phyloP scores from a whole-genome alignment of 2,113 vertebrate genomes.

The rat (Rattus norvegicus) region GRCr8 NC_086032.1:71816501-71817000 shows the following conservation, averaged over 20 bases:
- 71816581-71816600: not conserved
- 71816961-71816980: not conserved
- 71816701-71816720: not conserved
- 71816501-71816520: not conserved
- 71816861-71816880: not conserved
- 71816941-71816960: not conserved
- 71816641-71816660: not conserved
- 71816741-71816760: not conserved
- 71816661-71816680: not conserved
- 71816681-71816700: not conserved
- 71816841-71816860: not conserved
- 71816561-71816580: not conserved
- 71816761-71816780: not conserved
- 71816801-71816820: not conserved
- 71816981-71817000: not conserved
- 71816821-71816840: not conserved
- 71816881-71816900: not conserved
- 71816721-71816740: not conserved
- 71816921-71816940: not conserved
- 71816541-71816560: not conserved
- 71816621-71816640: not conserved
- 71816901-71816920: not conserved
- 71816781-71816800: not conserved
- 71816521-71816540: not conserved
- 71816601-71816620: not conserved